phyloP scores from a whole-genome alignment of 1,140 invertebrate genomes.

The Drosophila baimaii region DNA sequence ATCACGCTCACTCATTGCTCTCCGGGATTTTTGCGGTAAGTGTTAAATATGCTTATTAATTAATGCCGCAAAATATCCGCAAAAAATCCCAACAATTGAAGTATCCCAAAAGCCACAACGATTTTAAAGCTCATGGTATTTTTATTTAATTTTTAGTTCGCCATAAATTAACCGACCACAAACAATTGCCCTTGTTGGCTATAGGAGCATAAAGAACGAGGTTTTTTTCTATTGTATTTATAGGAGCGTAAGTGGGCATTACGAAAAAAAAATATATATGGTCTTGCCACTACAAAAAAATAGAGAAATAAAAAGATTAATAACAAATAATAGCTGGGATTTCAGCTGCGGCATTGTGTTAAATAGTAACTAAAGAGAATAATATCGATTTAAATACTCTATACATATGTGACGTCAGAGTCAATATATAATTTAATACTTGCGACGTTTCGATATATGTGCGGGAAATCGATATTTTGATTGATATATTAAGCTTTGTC shows the following conservation, averaged over 20 bases:
- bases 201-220: constrained; percentile 1
- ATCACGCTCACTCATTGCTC: constrained; percentile 21
- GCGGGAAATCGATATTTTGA: no score
- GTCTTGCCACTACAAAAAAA: not conserved
- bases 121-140: constrained; percentile 11
- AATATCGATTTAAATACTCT: no score
- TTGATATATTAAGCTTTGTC: no score
- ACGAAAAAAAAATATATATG: constrained; percentile 14
- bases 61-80: constrained; percentile 20
- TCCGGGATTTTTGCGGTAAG: constrained; percentile 68
- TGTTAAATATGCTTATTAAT: constrained; percentile 47
- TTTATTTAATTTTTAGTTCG: constrained; percentile 20
- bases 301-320: not conserved
- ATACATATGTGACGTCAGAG: no score
- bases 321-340: not conserved
- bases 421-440: no score
- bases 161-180: constrained; percentile 43
- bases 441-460: no score
- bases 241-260: constrained; percentile 14
- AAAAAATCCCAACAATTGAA: constrained; percentile 27
- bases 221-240: constrained; percentile 21
- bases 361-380: not conserved
- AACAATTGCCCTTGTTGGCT: constrained; percentile 40
- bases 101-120: constrained; percentile 10
- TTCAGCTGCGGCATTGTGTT: not conserved